These are phyloP conservation scores for Chelon labrosus DNA, from an alignment of 2,797 vertebrate genomes.

Conservation along the genomic window DNA sequence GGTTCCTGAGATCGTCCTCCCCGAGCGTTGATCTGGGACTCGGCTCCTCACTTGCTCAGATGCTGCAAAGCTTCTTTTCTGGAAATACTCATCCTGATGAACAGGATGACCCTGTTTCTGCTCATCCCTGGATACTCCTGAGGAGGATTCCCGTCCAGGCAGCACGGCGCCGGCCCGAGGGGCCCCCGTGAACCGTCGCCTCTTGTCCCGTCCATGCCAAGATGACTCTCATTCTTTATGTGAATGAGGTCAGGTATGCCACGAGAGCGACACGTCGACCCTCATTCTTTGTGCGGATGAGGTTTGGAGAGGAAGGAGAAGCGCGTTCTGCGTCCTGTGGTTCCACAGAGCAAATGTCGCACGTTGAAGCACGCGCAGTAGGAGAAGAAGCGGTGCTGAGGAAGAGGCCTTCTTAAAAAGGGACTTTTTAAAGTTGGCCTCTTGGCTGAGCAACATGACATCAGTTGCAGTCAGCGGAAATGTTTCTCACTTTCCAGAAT, in stretches of 20 bases:
- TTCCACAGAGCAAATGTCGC: slow-evolving; percentile 73
- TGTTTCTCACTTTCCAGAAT: slow-evolving; percentile 80
- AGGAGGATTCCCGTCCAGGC: slow-evolving; percentile 84
- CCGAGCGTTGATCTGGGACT: slow-evolving; percentile 84
- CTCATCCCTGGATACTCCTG: slow-evolving; percentile 90
- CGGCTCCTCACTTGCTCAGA: slow-evolving; percentile 55
- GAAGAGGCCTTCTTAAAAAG: slow-evolving; percentile 78
- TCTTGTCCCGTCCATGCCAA: slow-evolving; percentile 84
- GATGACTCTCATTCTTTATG: slow-evolving; percentile 85
- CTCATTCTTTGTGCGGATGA: slow-evolving; percentile 89
- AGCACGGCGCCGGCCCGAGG: slow-evolving; percentile 75
- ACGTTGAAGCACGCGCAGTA: slow-evolving; percentile 81
- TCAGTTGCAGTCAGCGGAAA: slow-evolving; percentile 52
- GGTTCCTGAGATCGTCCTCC: slow-evolving; percentile 92
- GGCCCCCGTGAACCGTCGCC: slow-evolving; percentile 71
- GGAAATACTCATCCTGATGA: slow-evolving; percentile 85
- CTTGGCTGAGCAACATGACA: slow-evolving; percentile 71
- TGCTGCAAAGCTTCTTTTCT: slow-evolving; percentile 75
- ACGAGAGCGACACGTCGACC: slow-evolving; percentile 83
- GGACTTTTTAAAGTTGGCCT: slow-evolving; percentile 73
- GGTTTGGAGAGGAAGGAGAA: slow-evolving; percentile 87
- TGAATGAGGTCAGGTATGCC: slow-evolving; percentile 83
- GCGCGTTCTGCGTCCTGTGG: slow-evolving; percentile 73
- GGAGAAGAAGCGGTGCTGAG: slow-evolving; percentile 86
- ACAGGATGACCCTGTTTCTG: slow-evolving; percentile 83